Evolutionary conservation across 1,140 invertebrate species (phyloP), one percentile per base, ranked within the genome.

Genomic region (Orchestia grillus): DNA sequence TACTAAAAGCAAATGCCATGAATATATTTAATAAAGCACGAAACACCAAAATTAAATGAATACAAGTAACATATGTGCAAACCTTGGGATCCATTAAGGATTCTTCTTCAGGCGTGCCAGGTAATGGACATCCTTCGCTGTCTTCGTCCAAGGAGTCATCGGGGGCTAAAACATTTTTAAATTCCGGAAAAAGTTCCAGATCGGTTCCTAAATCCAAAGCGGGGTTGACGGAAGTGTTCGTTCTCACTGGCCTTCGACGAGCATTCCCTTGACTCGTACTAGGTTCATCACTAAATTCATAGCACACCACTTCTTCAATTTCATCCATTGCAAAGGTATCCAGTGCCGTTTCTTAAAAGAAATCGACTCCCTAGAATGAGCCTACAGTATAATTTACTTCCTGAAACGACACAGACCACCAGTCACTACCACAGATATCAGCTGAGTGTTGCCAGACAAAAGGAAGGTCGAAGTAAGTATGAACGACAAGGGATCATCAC

Each of bases 21-120:
- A 53, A 53, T 53, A 53, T 53, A 8, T 53, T 19, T 53, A 53
- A 53, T 19, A 53, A 53, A 53, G 6, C 19, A 53, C 47, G 47
- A 53, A 53, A n/a, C n/a, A n/a, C 19, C 47, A 19, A 53, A 53
- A 8, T 19, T 19, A 77, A 77, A 77, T 28, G 3, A 15, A 28
- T 3, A 3, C 62, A 1, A 90, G 36, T 90, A 15, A 90, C 40
- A 44, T 43, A 77, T 42, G 47, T 87, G 16, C 77, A n/a, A 45
- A 77, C 92, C 95, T 87, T 95, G 36, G 92, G 62, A 53, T 90
- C 45, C 92, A 95, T 88, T 40, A 96, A 96, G 41, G 98, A 98
- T 97, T 98, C 98, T 97, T 99, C 98, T 97, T 99, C 98, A 11
- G 98, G 98, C n/a, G 98, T 99, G 0, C 98, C 98, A 28, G 98